Conservation (phyloP, 2,888 invertebrate genomes). For the Arge pagana region DNA sequence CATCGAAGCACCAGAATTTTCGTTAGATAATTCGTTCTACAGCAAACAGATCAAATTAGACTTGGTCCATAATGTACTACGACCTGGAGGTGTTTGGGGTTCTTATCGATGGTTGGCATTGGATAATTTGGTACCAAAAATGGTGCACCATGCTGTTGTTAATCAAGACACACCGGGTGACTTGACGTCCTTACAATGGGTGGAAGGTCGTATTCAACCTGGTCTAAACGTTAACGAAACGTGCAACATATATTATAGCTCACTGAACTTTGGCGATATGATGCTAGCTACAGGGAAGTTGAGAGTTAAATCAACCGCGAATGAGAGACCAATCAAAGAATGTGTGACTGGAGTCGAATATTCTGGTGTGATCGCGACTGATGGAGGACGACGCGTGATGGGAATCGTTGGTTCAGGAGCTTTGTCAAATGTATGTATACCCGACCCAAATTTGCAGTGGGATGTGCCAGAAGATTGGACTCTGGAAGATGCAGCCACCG, state of each 20-base stretch:
- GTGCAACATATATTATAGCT: not conserved
- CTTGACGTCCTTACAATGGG: conserved; percentile 6
- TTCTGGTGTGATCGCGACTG: conserved; percentile 28
- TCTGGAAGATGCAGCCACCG: conserved; percentile 61
- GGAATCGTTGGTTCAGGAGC: conserved; percentile 32
- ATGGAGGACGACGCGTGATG: conserved; percentile 36
- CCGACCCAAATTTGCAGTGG: conserved; percentile 54
- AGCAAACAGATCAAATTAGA: not conserved
- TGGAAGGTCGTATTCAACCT: too few species aligned
- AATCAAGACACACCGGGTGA: conserved; percentile 18
- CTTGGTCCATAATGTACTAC: not conserved
- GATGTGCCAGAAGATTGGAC: conserved; percentile 59
- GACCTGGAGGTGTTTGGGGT: too few species aligned
- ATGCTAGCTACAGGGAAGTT: too few species aligned
- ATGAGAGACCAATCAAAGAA: conserved; percentile 1
- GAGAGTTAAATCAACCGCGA: too few species aligned
- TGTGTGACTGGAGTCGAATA: conserved; percentile 33
- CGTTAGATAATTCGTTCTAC: not conserved
- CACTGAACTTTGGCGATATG: too few species aligned
- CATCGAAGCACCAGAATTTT: not conserved
- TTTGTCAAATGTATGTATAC: conserved; percentile 23
- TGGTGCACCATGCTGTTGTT: conserved; percentile 11
- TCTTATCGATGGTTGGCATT: too few species aligned
- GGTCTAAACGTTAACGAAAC: not conserved
- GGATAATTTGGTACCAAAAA: not conserved